Percentiles rank a stretch among this genome's conserved stretches.
These are phyloP conservation scores for Oikopleura dioica DNA, from an alignment of 23 tunicate genomes.

Conservation along the genomic window DNA sequence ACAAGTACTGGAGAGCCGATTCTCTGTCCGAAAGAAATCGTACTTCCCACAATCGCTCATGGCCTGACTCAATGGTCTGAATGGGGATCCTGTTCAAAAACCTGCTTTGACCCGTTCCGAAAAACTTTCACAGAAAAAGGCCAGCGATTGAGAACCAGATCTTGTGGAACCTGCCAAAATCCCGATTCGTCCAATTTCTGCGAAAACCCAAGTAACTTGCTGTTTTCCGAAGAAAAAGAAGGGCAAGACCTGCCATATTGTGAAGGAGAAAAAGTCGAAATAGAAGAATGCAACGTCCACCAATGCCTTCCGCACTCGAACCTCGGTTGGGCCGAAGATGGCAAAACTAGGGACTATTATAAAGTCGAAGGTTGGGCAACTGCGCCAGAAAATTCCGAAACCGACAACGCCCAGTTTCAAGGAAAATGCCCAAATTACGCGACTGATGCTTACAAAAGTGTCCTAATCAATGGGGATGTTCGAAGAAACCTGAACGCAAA, in stretches of 20 bases:
- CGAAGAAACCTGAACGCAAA: too few species aligned
- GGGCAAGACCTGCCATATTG: background rate
- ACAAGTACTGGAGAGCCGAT: too few species aligned
- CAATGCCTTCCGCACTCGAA: background rate
- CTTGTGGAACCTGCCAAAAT: background rate
- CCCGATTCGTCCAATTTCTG: background rate
- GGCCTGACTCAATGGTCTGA: background rate
- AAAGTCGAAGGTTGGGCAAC: background rate
- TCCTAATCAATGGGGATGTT: too few species aligned
- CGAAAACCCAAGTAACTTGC: background rate
- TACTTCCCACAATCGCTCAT: background rate
- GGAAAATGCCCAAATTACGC: background rate
- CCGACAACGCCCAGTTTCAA: background rate
- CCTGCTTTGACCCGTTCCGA: background rate
- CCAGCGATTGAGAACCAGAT: background rate
- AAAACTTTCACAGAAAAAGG: background rate
- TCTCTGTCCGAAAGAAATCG: background rate
- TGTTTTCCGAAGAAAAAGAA: too few species aligned
- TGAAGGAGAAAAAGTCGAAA: background rate
- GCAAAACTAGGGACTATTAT: background rate
- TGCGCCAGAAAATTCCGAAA: background rate
- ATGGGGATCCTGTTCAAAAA: background rate
- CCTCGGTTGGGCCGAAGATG: background rate
- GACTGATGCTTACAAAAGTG: too few species aligned
- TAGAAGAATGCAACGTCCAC: background rate